A percentile compares a stretch with the other conserved stretches of the same genome.
These are phyloP conservation scores for Spodoptera littoralis DNA, from an alignment of 2,888 invertebrate species.

Conservation along the genomic window DNA sequence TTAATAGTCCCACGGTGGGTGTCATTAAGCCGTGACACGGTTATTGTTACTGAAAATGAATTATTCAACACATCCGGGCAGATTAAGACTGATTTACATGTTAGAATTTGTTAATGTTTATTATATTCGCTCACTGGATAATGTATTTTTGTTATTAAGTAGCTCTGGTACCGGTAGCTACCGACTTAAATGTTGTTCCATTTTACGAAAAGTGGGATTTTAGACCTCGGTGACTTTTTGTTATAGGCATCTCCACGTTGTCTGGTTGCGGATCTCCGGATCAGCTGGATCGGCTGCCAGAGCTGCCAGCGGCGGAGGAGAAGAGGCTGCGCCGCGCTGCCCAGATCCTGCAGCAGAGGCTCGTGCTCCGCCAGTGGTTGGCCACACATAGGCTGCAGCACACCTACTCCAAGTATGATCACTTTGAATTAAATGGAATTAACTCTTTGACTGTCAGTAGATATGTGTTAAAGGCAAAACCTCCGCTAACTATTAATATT, in stretches of 20 bases:
- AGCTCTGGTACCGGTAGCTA: too few species aligned
- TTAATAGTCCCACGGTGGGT: conserved; percentile 52
- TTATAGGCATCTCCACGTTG: conserved; percentile 94
- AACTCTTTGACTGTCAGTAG: too few species aligned
- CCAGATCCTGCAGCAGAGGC: conserved; percentile 93
- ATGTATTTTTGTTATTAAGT: background rate
- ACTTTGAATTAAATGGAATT: background rate
- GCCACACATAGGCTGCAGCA: conserved; percentile 92
- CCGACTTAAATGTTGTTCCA: too few species aligned
- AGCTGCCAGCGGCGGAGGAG: conserved; percentile 95
- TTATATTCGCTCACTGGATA: background rate
- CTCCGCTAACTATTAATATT: too few species aligned
- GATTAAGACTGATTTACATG: conserved; percentile 19
- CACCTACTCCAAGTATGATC: conserved; percentile 91
- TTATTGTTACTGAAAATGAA: conserved; percentile 40
- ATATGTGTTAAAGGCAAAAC: too few species aligned
- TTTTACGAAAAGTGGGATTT: too few species aligned
- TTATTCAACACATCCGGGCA: conserved; percentile 33
- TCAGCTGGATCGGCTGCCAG: conserved; percentile 92
- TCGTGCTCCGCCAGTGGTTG: conserved; percentile 96
- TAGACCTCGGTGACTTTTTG: background rate
- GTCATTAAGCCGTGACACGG: conserved; percentile 41
- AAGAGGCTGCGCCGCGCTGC: conserved; percentile 95
- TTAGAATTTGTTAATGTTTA: conserved; percentile 15
- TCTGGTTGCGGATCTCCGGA: conserved; percentile 94